phyloP scores from a whole-genome alignment of 2,797 vertebrate genomes.

The Anisognathus igniventris region DNA sequence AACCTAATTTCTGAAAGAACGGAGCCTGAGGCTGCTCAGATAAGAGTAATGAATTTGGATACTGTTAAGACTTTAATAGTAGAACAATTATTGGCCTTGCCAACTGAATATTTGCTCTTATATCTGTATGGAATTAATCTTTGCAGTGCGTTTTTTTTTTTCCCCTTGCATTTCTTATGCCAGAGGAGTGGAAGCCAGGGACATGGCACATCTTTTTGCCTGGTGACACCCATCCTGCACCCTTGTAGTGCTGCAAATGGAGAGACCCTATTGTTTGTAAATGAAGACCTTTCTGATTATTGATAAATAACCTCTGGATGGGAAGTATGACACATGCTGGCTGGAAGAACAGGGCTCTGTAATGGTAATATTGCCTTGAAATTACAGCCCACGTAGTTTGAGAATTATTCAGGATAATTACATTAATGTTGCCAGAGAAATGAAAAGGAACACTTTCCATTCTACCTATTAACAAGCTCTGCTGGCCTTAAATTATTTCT shows the following conservation, averaged over 20 bases:
- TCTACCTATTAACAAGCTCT: slow-evolving; percentile 64
- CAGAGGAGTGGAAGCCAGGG: not conserved
- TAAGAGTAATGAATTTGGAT: slow-evolving; percentile 39
- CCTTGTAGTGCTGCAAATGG: not conserved
- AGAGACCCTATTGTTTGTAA: slow-evolving; percentile 9
- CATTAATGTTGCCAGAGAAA: slow-evolving; percentile 60
- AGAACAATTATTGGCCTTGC: slow-evolving; percentile 55
- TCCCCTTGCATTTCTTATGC: not conserved
- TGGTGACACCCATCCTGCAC: not conserved
- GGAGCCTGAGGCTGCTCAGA: slow-evolving; percentile 9
- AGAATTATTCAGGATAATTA: slow-evolving; percentile 62
- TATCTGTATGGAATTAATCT: slow-evolving; percentile 1
- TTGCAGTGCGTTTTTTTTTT: not conserved
- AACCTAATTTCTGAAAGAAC: not conserved
- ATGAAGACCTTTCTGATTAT: not conserved
- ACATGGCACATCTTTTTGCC: not conserved
- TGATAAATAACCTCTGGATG: slow-evolving; percentile 31
- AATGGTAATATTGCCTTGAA: slow-evolving; percentile 41
- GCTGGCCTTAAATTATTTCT: slow-evolving; percentile 59
- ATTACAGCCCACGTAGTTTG: slow-evolving; percentile 52
- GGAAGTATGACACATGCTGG: not conserved
- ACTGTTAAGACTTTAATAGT: slow-evolving; percentile 47
- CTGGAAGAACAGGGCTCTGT: slow-evolving; percentile 17
- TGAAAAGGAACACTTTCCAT: slow-evolving; percentile 68
- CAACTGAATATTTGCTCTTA: slow-evolving; percentile 19